Evolutionary conservation across 2,113 vertebrate genomes (phyloP), one percentile per base, ranked within the genome.

Genomic region (Rhodinocichla rosea): DNA sequence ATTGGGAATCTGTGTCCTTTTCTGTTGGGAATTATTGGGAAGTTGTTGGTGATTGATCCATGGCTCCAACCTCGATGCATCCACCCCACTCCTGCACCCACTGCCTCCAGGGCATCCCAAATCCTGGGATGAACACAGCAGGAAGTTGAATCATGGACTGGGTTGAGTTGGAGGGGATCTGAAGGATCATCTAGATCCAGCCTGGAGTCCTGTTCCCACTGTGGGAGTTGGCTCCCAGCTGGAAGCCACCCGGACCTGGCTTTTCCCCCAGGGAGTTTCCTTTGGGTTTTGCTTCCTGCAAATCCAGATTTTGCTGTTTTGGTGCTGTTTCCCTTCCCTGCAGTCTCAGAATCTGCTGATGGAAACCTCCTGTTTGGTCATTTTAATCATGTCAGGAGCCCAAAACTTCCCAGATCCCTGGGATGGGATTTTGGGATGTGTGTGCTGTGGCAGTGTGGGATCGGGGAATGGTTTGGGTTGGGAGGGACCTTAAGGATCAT

Each of bases 291-390:
- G 13, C 53, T 53, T 19, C 83, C 76, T 22, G 19, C 44, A 52
- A 37, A 49, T 62, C 30, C 70, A 8, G 24, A 15, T 7, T 62
- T 90, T 35, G 21, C 47, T 27, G 65, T 13, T 60, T 52, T 32
- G 57, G 15, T 77, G 83, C 53, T 9, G 39, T 26, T 53, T 18
- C 37, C 14, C 4, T 56, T 55, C 23, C 28, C 49, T 37, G 30
- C 47, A 30, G 23, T 9, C 52, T 63, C 10, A 0, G 33, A 70
- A 78, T 63, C 9, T 0, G 2, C 20, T 1, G 0, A 32, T 49
- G 42, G 40, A 49, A 70, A 23, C 13, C 39, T 40, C 70, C 30
- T 10, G 2, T 21, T 39, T 0, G 4, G 56, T 71, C 16, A 6
- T 47, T 68, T 71, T 10, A 20, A 32, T 47, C 6, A 0, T 0